Conservation (phyloP, 2,888 invertebrate species). For the Drosophila recens region DNA sequence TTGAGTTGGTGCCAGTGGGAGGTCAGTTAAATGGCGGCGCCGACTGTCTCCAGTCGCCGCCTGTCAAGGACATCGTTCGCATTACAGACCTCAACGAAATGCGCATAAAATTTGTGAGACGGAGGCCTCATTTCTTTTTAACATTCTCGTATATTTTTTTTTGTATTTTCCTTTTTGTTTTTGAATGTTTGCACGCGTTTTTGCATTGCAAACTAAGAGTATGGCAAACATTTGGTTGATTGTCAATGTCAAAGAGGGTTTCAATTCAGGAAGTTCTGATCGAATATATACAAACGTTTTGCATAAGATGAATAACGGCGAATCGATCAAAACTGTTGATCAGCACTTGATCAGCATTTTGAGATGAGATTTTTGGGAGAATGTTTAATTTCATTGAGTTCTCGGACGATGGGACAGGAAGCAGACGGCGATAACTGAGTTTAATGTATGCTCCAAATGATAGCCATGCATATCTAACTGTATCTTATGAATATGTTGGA, state of each 20-base stretch:
- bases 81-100: constrained; percentile 53
- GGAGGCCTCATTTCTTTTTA: constrained; percentile 37
- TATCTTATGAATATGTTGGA: constrained; percentile 49
- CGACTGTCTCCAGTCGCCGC: constrained; percentile 70
- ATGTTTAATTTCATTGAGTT: constrained; percentile 54
- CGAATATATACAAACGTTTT: constrained; percentile 47
- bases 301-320: constrained; percentile 70
- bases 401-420: constrained; percentile 45
- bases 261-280: constrained; percentile 57
- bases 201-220: constrained; percentile 66
- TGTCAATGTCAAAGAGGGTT: constrained; percentile 68
- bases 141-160: background rate
- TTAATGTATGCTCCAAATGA: constrained; percentile 55
- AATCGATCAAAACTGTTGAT: constrained; percentile 20
- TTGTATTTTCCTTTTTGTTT: background rate
- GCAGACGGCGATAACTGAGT: constrained; percentile 42
- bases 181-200: constrained; percentile 52
- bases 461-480: constrained; percentile 44
- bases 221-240: constrained; percentile 63
- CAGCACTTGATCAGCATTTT: constrained; percentile 58
- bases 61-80: constrained; percentile 64
- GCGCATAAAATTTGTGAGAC: constrained; percentile 63
- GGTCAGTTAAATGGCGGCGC: constrained; percentile 59
- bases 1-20: constrained; percentile 2
- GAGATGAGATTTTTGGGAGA: constrained; percentile 8